Evolutionary conservation across 2,888 invertebrate species (phyloP), one percentile per base, ranked within the genome.

Genomic region (Pterostichus madidus): DNA sequence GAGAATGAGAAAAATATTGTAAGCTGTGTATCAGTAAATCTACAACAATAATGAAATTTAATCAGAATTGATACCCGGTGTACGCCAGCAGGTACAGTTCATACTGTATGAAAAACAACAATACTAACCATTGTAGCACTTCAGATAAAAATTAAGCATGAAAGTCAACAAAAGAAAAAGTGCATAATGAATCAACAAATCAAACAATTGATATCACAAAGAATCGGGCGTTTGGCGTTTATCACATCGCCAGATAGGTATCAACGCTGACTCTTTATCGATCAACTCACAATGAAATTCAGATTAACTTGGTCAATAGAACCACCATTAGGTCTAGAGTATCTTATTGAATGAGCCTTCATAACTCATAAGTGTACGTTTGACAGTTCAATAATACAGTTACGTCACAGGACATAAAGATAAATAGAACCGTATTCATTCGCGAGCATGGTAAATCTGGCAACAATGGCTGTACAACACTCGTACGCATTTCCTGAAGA

Each of bases 401-500:
- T 24, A 71, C 17, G 49, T 71, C 44, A 17, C 59, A 46, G 71
- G 44, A 46, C 46, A 46, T 71, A 64, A 64, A 64, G 64, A 71
- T 71, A 71, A 71, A 71, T 71, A 68, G 68, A 68, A 39, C 31
- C 31, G 68, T 68, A 68, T 68, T 68, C 68, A 68, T 71, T 59
- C 17, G 17, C 11, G 17, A 15, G 46, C 49, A 49, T 49, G 75
- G 44, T 75, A 75, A 75, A 75, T 75, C 75, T 75, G 52, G 75
- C 75, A 75, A 75, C 75, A 75, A 75, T 75, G 75, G 49, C 44
- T 71, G 64, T 64, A 59, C 31, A 56, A 17, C 31, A 52, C 80
- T 80, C 73, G 49, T 80, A 64, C 80, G 80, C 56, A 80, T 80
- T 80, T 80, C 80, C 80, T 80, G 52, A 49, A 61, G 71, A 24